These are phyloP conservation scores for Sinocyclocheilus grahami DNA, from an alignment of 2,113 vertebrate genomes.

Conservation along the genomic window DNA sequence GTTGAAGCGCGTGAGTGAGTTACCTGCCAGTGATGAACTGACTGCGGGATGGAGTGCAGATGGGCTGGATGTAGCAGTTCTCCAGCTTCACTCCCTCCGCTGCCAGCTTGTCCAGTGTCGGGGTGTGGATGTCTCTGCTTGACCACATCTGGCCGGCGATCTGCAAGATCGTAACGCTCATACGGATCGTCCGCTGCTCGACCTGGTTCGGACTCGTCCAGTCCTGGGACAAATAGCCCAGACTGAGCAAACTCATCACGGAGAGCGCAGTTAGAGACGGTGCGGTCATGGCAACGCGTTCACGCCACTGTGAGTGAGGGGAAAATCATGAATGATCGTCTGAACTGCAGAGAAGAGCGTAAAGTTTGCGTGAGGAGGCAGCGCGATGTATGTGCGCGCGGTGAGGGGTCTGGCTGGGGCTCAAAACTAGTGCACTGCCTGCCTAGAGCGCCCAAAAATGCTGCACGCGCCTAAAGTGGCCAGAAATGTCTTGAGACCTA, in stretches of 20 bases:
- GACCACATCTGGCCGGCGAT: too few species aligned
- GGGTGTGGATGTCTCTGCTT: slow-evolving; percentile 88
- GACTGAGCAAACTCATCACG: slow-evolving; percentile 89
- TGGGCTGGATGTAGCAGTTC: slow-evolving; percentile 97
- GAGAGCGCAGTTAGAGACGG: slow-evolving; percentile 89
- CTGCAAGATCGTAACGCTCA: too few species aligned
- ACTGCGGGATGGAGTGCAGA: slow-evolving; percentile 95
- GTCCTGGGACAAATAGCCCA: slow-evolving; percentile 96
- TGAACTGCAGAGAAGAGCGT: neutral
- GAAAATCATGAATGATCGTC: neutral
- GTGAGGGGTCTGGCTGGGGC: neutral
- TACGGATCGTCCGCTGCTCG: slow-evolving; percentile 65
- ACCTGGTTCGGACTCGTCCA: slow-evolving; percentile 86
- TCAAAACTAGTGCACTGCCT: neutral
- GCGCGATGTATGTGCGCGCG: neutral
- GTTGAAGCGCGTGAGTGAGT: slow-evolving; percentile 5
- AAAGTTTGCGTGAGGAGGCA: neutral
- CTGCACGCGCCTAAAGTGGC: neutral
- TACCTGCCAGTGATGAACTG: slow-evolving; percentile 97
- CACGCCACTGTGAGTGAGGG: neutral
- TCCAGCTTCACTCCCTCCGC: slow-evolving; percentile 94
- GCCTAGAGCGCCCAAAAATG: neutral
- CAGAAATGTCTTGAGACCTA: too few species aligned
- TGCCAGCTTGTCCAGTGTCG: slow-evolving; percentile 90
- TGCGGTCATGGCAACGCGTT: slow-evolving; percentile 77